Percentiles rank a stretch among this genome's conserved stretches.
Conservation (phyloP, 2,113 vertebrate genomes). For the Nanger granti region DNA sequence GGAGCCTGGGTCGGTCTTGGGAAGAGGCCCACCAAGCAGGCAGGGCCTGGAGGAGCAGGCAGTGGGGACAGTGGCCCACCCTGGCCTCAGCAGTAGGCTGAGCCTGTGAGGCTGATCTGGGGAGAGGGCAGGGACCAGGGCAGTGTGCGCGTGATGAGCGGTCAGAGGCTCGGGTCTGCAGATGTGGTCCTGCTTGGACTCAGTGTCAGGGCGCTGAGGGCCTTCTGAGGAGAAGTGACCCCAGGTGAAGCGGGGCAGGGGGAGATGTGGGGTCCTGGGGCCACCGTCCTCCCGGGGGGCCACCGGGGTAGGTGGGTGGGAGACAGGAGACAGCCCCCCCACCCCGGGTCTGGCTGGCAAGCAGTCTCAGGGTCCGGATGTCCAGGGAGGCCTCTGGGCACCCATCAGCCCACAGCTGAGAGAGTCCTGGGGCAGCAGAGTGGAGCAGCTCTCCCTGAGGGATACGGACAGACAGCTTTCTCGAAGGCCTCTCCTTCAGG, state of each 20-base stretch:
- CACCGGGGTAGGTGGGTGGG: not conserved
- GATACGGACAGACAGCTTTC: not conserved
- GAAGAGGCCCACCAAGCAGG: not conserved
- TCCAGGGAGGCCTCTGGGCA: not conserved
- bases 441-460: not conserved
- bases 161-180: fast-evolving
- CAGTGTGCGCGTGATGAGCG: fast-evolving
- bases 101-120: not conserved
- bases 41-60: not conserved
- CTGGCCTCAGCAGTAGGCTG: not conserved
- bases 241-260: not conserved
- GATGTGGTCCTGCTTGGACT: not conserved
- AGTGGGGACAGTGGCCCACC: not conserved
- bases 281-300: fast-evolving
- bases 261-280: not conserved
- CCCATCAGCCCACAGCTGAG: fast-evolving
- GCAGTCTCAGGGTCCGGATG: no score
- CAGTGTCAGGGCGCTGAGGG: not conserved
- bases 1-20: not conserved
- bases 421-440: not conserved
- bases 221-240: not conserved
- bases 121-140: not conserved
- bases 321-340: not conserved
- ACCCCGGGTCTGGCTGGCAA: not conserved
- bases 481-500: not conserved